Conservation (phyloP, 2,888 invertebrate genomes). For the Polymixis lichenea region DNA sequence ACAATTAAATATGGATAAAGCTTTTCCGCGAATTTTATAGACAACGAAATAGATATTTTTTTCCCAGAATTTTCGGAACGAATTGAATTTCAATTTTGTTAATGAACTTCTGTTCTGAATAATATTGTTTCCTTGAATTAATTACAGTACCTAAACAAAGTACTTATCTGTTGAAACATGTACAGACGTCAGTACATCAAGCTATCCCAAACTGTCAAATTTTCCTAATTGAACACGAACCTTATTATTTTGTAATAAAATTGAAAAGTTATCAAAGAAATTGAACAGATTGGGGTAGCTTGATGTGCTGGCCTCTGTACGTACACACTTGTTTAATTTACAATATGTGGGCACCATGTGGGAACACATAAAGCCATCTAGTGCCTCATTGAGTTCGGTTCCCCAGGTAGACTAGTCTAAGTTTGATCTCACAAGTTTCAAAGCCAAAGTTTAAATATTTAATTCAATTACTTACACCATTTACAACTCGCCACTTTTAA, state of each 20-base stretch:
- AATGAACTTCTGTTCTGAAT: not conserved
- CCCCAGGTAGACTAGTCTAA: not conserved
- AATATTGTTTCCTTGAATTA: slow-evolving; percentile 18
- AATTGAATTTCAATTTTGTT: slow-evolving; percentile 27
- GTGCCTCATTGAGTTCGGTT: not conserved
- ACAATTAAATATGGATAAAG: slow-evolving; percentile 45
- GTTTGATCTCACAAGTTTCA: slow-evolving; percentile 6
- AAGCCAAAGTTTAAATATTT: slow-evolving; percentile 8
- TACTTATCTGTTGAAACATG: not conserved
- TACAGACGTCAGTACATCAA: no score
- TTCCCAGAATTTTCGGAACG: slow-evolving; percentile 3
- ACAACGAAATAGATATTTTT: slow-evolving; percentile 10
- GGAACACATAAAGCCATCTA: not conserved
- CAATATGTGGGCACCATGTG: not conserved
- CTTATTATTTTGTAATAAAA: no score
- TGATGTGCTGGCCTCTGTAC: no score
- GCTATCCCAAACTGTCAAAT: no score
- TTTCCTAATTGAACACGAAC: no score
- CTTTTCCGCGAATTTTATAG: slow-evolving; percentile 38
- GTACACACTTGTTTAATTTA: not conserved
- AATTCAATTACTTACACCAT: slow-evolving; percentile 23
- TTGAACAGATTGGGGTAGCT: no score
- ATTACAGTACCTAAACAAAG: not conserved
- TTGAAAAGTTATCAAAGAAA: no score
- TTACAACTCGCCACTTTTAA: slow-evolving; percentile 10